Percentiles rank a stretch among this genome's conserved stretches.
These are phyloP conservation scores for Alcedo quadribrachys DNA, from an alignment of 2,797 vertebrate species.

Conservation along the genomic window DNA sequence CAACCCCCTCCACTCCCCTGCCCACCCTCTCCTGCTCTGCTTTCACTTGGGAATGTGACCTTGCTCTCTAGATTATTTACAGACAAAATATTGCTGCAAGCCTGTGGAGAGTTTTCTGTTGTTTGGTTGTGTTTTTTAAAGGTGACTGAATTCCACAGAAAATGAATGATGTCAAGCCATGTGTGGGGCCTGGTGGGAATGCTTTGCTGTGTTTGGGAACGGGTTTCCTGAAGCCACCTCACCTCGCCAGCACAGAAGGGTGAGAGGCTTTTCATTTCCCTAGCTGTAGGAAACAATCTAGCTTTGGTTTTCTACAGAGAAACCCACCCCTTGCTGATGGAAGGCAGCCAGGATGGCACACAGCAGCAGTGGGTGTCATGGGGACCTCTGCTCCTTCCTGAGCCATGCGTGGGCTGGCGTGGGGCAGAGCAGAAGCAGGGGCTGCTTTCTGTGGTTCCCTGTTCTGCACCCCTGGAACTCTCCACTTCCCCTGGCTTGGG, in stretches of 20 bases:
- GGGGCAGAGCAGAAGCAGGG: background rate
- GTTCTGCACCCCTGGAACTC: background rate
- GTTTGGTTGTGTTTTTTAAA: background rate
- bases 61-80: slow-evolving; percentile 63
- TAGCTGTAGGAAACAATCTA: background rate
- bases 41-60: slow-evolving; percentile 63
- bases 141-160: slow-evolving; percentile 15
- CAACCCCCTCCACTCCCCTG: too few species aligned
- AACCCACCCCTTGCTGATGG: background rate
- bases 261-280: background rate
- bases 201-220: background rate
- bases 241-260: background rate
- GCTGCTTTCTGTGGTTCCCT: background rate
- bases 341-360: background rate
- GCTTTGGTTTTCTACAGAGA: background rate
- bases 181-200: background rate
- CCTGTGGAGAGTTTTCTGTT: background rate
- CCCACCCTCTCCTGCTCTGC: background rate
- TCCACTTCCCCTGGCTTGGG: background rate
- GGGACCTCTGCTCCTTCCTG: background rate
- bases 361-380: fast-evolving
- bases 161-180: background rate
- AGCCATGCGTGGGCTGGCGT: background rate
- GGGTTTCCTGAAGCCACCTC: background rate
- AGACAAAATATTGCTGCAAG: slow-evolving; percentile 67